Base-by-base conservation (phyloP, 1,140 invertebrate species). In the Drosophila serrata region DNA sequence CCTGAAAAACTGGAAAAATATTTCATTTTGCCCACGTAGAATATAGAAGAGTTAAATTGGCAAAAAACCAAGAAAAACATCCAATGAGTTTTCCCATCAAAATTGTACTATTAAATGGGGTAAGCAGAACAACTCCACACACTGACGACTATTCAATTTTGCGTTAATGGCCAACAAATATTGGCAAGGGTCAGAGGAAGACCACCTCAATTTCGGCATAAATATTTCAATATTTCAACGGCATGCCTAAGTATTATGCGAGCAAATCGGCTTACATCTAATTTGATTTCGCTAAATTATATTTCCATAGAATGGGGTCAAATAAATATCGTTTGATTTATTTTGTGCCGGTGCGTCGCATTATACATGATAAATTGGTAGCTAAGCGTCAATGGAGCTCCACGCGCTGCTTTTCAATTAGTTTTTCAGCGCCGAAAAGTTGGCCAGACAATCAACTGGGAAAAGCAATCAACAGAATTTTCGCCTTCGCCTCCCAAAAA, bases 221-320 rank as follows among this genome's bases (percentile, higher is more conserved):
- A 78, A 85, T 75, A 75, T 70, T 86, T 68, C 43, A 70, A 61
- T 72, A 75, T 70, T 82, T 75, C 48, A 75, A 55, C 67, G 48
- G 51, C 49, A 55, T 49, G 64, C 37, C 22, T 46, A 57, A 68
- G 82, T 37, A 60, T 65, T 75, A 64, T 31, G 65, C 65, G 68
- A 56, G 75, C 75, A 87, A 85, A 85, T 63, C 69, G 73, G 65
- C 82, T 86, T 86, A 86, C 46, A 67, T 70, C 63, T 79, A 81
- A 70, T 85, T 75, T 78, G 51, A 69, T 74, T 69, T 78, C 35
- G 43, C 17, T 6, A 75, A 75, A 56, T 64, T 75, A 64, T 45
- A 33, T 35, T 46, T 73, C 43, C 45, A 51, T 35, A 19, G 57
- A 62, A 56, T 8, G 31, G 49, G 49, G 33, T 13, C 24, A 39